These are phyloP conservation scores for Ancistrus triradiatus DNA, from an alignment of 2,113 vertebrate species.

Conservation along the genomic window DNA sequence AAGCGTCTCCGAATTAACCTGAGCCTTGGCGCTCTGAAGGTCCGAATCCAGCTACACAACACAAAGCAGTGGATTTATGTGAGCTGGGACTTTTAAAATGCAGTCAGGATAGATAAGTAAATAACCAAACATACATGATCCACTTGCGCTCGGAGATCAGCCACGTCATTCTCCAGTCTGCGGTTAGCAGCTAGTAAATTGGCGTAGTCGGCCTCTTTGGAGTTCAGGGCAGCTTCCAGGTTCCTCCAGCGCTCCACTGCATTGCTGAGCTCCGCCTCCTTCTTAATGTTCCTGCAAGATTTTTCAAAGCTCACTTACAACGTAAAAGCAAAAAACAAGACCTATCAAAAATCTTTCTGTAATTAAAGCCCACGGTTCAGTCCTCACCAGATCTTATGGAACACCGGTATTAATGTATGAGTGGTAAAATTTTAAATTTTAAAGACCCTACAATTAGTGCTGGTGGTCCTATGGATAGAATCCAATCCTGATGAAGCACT, in stretches of 20 bases:
- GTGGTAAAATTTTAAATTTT: no score
- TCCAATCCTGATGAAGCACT: no score
- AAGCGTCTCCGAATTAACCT: slow-evolving; percentile 73
- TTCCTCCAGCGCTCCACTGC: slow-evolving; percentile 61
- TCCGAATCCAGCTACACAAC: slow-evolving; percentile 54
- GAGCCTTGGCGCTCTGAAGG: slow-evolving; percentile 65
- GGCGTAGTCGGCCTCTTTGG: slow-evolving; percentile 66
- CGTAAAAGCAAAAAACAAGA: no score
- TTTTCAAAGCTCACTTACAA: background rate
- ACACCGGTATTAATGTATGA: no score
- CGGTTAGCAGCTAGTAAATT: slow-evolving; percentile 63
- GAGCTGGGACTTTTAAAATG: no score
- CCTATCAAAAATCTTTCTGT: no score
- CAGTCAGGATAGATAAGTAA: background rate
- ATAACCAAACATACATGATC: slow-evolving; percentile 60
- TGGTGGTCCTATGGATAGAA: no score
- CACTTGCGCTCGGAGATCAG: slow-evolving; percentile 64
- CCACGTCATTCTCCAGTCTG: slow-evolving; percentile 54
- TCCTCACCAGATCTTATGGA: no score
- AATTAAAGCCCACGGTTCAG: no score
- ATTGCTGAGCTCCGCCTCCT: slow-evolving; percentile 66
- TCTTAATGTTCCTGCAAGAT: slow-evolving; percentile 70
- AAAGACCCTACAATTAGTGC: no score
- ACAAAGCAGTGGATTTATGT: background rate
- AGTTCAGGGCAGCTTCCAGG: slow-evolving; percentile 61